phyloP scores from a whole-genome alignment of 2,797 vertebrate genomes.

The Tapirus indicus region DNA sequence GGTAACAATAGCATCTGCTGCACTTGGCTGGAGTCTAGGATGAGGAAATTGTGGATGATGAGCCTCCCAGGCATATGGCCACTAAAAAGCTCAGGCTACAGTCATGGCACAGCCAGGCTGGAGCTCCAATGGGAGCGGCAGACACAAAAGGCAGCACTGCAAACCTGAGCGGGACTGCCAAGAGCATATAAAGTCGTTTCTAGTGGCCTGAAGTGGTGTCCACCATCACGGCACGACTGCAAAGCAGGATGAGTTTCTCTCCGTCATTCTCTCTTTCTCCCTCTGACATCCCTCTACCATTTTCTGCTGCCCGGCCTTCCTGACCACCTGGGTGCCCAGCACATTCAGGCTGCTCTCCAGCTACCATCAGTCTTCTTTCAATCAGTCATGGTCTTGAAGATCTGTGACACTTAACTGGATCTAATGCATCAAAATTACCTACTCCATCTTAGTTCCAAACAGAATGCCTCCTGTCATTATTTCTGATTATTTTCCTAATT shows the following conservation, averaged over 20 bases:
- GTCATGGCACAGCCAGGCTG: neutral
- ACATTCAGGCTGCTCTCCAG: neutral
- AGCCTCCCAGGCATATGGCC: slow-evolving; percentile 67
- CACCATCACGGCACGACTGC: neutral
- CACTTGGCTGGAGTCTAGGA: slow-evolving; percentile 68
- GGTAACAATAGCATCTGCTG: slow-evolving; percentile 78
- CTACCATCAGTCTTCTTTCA: neutral
- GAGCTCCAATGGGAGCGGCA: neutral
- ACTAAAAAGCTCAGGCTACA: neutral
- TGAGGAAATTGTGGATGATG: slow-evolving; percentile 68
- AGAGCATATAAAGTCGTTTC: neutral
- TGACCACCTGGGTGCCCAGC: neutral
- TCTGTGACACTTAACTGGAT: neutral
- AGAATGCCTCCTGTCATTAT: neutral
- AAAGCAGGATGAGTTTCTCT: neutral
- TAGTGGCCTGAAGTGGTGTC: slow-evolving; percentile 13
- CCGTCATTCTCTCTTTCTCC: neutral
- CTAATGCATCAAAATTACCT: slow-evolving; percentile 31
- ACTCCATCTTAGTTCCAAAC: neutral
- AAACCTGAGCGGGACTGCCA: slow-evolving; percentile 25
- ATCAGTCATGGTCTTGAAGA: neutral
- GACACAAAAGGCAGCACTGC: neutral
- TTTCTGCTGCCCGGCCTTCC: neutral
- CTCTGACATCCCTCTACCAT: neutral
- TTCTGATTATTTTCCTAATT: slow-evolving; percentile 54